Percentiles rank a stretch among this genome's conserved stretches.
Evolutionary conservation across 2,888 invertebrate genomes (phyloP).

Genomic region (Temnothorax rugatulus): DNA sequence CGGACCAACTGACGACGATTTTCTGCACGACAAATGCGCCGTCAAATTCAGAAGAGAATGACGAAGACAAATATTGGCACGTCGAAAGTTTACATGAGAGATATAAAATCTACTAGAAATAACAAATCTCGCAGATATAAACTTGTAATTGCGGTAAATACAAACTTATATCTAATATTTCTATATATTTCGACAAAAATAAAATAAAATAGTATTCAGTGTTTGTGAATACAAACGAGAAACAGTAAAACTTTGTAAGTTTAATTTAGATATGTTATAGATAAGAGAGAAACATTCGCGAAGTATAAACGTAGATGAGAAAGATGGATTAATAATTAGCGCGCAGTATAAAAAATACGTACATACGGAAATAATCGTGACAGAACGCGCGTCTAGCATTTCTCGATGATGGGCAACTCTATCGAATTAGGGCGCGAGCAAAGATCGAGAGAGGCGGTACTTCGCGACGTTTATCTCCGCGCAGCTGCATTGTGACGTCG

Average conservation of each 20-base stretch:
- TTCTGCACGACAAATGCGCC: not conserved
- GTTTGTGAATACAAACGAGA: not conserved
- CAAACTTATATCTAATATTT: not conserved
- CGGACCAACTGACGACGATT: not conserved
- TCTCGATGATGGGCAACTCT: slow-evolving; percentile 34
- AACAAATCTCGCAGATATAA: not conserved
- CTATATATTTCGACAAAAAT: not conserved
- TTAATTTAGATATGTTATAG: not conserved
- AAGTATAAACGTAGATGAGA: not conserved
- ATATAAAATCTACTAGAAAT: not conserved
- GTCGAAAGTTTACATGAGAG: not conserved
- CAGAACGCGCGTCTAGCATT: not conserved
- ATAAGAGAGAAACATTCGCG: not conserved
- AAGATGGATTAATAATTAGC: slow-evolving; percentile 1
- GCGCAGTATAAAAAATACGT: not conserved
- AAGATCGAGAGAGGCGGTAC: slow-evolving; percentile 53
- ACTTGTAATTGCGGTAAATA: not conserved
- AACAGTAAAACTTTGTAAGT: not conserved
- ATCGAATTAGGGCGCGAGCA: slow-evolving; percentile 54
- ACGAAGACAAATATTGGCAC: not conserved
- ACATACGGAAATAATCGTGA: not conserved
- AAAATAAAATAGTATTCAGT: not conserved
- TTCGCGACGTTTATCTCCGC: slow-evolving; percentile 39
- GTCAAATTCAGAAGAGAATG: not conserved
- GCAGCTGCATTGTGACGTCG: slow-evolving; percentile 52